Evolutionary conservation across 2,888 invertebrate genomes (phyloP).

Genomic region (Mesochorus sp.): DNA sequence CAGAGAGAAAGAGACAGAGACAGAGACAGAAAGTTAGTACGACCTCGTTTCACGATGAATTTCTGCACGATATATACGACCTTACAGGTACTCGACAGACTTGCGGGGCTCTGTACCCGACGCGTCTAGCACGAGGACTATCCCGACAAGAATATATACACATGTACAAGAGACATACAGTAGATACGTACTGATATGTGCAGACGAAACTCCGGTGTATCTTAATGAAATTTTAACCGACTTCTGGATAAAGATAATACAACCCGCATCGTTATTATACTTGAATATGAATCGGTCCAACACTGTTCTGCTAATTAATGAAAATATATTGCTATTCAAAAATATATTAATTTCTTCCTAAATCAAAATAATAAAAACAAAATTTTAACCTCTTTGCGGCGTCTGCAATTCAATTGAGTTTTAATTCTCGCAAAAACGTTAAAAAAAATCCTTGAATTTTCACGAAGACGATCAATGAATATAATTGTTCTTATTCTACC

Average conservation of each 20-base stretch:
- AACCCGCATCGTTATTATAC: no score
- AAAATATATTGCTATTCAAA: no score
- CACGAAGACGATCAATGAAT: no score
- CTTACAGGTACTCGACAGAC: conserved; percentile 33
- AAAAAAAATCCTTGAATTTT: no score
- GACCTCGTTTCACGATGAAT: conserved; percentile 54
- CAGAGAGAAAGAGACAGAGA: neutral
- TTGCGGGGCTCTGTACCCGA: conserved; percentile 30
- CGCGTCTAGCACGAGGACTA: conserved; percentile 20
- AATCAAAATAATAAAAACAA: no score
- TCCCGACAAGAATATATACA: conserved; percentile 9
- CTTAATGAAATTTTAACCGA: neutral
- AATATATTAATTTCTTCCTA: no score
- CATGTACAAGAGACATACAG: neutral
- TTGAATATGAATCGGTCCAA: no score
- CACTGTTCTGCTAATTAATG: no score
- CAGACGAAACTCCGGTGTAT: neutral
- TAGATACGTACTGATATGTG: conserved; percentile 4
- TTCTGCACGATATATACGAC: conserved; percentile 32
- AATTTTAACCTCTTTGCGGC: no score
- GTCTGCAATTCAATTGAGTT: no score
- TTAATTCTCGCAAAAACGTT: no score
- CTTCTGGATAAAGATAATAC: neutral
- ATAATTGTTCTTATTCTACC: no score
- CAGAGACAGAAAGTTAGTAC: conserved; percentile 20